Base-by-base conservation (phyloP, 2,797 vertebrate species). In the Anguilla obscura region DNA sequence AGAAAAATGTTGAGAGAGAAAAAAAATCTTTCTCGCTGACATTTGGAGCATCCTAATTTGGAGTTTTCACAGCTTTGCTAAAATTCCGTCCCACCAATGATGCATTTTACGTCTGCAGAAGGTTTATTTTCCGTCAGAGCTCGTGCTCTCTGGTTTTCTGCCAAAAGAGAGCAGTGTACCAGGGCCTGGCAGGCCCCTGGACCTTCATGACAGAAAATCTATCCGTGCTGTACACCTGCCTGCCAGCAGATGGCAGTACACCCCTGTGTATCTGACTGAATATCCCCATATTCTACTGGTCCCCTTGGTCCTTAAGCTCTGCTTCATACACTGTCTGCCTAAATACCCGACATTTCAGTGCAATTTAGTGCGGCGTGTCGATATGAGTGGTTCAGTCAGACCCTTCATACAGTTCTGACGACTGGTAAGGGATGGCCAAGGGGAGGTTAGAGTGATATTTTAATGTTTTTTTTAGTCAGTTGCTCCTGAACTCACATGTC, bases 401-500 rank as follows among this genome's bases (percentile, higher is more conserved):
- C 30, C 48, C 18, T 45, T 71, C 60, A 16, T 0, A 79, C 60
- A 12, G 45, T 18, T 86, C 10, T 74, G 6, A 84, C 40, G 87
- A n/a, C 6, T 54, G 48, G 48, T 52, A 50, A 16, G 48, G 48
- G 48, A n/a, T 76, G 69, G 24, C 48, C 48, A 16, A n/a, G 36
- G 21, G 27, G 12, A 1, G 48, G 24, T 14, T 5, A 74, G 0
- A 30, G 50, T 8, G 4, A 66, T 86, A 14, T 33, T 8, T 24
- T 48, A 0, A 3, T 36, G 50, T 30, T 21, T 16, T 40, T 9
- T 56, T 9, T 50, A 45, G 36, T 71, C 36, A 2, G 1, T 18
- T 21, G 6, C 6, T 10, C 27, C 21, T 1, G 87, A 91, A 95
- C 97, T 97, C 92, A 99, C 98, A 94, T 98, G 97, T 92, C 98